Conservation (phyloP, 1,140 invertebrate species). For the Heliconius himera region DNA sequence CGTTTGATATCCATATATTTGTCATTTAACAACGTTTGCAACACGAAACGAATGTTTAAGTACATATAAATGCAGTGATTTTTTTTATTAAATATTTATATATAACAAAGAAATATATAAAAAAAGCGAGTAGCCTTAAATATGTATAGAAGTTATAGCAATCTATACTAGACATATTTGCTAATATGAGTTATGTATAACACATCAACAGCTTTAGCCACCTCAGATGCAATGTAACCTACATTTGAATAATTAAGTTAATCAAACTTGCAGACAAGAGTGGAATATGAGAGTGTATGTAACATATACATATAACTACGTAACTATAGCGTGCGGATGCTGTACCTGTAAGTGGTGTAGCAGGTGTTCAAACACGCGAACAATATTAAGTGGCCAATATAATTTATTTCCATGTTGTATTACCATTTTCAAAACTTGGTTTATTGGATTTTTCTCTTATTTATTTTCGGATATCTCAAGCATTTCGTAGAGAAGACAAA, state of each 20-base stretch:
- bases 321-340: not conserved
- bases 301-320: not conserved
- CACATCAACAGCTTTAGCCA: too few species aligned
- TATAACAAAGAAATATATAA: too few species aligned
- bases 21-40: too few species aligned
- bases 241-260: constrained; percentile 2
- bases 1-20: too few species aligned
- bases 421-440: not conserved
- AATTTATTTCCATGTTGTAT: not conserved
- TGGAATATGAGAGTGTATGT: not conserved
- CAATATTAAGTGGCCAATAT: constrained; percentile 9
- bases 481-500: not conserved
- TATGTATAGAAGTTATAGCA: too few species aligned
- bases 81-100: too few species aligned
- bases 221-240: not conserved
- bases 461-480: not conserved
- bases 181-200: not conserved
- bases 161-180: too few species aligned
- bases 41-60: too few species aligned
- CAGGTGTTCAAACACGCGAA: not conserved
- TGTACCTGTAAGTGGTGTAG: not conserved
- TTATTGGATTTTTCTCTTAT: not conserved
- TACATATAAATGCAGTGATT: too few species aligned
- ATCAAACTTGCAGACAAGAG: not conserved
- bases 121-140: too few species aligned